Evolutionary conservation across 2,888 invertebrate species (phyloP).

Genomic region (Quadroppia sp.): DNA sequence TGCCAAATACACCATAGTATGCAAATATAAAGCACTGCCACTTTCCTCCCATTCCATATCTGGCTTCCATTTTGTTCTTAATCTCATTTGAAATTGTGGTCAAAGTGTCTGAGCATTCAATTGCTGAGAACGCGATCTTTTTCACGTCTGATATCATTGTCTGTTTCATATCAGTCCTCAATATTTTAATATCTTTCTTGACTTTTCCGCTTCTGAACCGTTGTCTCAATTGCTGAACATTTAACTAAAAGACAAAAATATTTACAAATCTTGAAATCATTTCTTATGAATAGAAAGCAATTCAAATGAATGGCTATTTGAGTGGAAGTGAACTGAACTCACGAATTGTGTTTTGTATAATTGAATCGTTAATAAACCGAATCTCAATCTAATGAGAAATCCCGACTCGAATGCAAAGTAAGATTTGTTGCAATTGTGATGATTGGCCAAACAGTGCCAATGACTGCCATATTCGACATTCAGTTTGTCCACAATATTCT

Average conservation of each 20-base stretch:
- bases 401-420: not conserved
- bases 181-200: not conserved
- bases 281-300: not conserved
- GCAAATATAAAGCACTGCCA: constrained; percentile 28
- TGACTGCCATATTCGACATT: not conserved
- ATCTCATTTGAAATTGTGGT: not conserved
- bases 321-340: not conserved
- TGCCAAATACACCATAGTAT: constrained; percentile 8
- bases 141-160: constrained; percentile 27
- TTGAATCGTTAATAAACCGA: not conserved
- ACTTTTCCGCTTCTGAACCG: constrained; percentile 24
- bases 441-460: constrained; percentile 1
- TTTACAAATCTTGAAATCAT: not conserved
- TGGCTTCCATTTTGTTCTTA: constrained; percentile 16
- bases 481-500: constrained; percentile 25
- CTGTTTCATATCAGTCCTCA: constrained; percentile 25
- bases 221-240: constrained; percentile 14
- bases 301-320: not conserved
- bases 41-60: not conserved
- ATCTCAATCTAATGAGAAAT: not conserved
- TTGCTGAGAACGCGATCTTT: not conserved
- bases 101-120: constrained; percentile 8
- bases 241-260: not conserved
- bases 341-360: constrained; percentile 19
- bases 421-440: not conserved